Base-by-base conservation (phyloP, 2,113 vertebrate species). In the Phyllopteryx taeniolatus region DNA sequence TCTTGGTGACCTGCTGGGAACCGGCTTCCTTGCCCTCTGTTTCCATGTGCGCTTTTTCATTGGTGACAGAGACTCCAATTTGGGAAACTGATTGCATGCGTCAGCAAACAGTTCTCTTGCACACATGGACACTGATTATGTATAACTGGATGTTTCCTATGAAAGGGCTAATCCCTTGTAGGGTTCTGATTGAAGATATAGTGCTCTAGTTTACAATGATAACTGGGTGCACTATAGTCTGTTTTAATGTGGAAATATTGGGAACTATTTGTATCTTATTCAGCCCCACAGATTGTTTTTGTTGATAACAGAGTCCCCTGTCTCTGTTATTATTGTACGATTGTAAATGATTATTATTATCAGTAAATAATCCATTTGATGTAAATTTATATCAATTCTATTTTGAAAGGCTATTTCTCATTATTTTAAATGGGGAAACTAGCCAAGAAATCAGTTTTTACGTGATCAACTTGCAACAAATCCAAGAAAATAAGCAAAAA, bases 31-130 rank as follows among this genome's bases (percentile, higher is more conserved):
- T 5, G 97, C 98, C 51, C 93, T 99, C 82, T 98, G 96, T 89
- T 99, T 99, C 87, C 96, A 98, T 78, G 74, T 99, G 84, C 95
- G 96, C 82, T 99, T 96, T 95, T 95, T 98, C 77, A 96, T 99
- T 0, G 97, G 96, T n/a, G 98, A 99, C 92, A 91, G 94, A 73
- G 98, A 99, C 90, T 87, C 93, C 0, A 95, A 96, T 22, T 86
- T 94, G 33, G 98, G 97, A 65, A 96, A 99, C 87, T 99, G 83
- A 91, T 73, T 54, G 46, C 60, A 60, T 7, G 19, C 56, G 65
- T 14, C n/a, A 43, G 57, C 64, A 27, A 33, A 22, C n/a, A 13
- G 65, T 51, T 71, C 49, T 49, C 75, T 65, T 74, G 64, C 71
- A 68, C 27, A 51, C 74, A 61, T 13, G 27, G 60, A 75, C 68